phyloP scores from a whole-genome alignment of 2,888 invertebrate species.

The Exocentrus adspersus region DNA sequence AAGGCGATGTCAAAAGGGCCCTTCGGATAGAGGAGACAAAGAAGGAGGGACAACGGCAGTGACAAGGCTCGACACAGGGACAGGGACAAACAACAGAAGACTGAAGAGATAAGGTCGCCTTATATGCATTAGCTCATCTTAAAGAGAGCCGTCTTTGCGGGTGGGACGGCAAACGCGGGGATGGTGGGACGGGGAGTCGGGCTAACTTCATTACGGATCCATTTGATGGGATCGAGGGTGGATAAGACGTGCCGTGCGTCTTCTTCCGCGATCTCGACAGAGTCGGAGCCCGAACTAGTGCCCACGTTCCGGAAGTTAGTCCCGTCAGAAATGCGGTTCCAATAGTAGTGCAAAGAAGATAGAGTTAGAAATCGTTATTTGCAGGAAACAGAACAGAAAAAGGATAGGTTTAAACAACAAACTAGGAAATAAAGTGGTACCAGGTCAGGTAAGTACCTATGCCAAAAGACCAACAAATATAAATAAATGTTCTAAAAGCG shows the following conservation, averaged over 20 bases:
- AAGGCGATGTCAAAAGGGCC: too few relatives aligned
- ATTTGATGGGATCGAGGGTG: constrained; percentile 77
- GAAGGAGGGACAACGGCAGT: constrained; percentile 21
- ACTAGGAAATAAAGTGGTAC: too few relatives aligned
- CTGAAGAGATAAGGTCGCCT: constrained; percentile 59
- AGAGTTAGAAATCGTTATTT: too few relatives aligned
- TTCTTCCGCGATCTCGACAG: constrained; percentile 20
- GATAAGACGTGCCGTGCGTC: constrained; percentile 55
- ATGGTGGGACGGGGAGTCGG: constrained; percentile 38
- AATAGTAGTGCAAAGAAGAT: too few relatives aligned
- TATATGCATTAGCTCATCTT: constrained; percentile 61
- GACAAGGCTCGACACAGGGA: constrained; percentile 19
- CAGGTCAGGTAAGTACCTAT: too few relatives aligned
- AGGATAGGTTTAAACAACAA: too few relatives aligned
- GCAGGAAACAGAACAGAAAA: too few relatives aligned
- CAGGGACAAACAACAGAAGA: constrained; percentile 57
- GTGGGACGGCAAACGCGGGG: too few relatives aligned
- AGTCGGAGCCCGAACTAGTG: constrained; percentile 3
- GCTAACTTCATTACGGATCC: constrained; percentile 82
- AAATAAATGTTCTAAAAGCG: too few relatives aligned
- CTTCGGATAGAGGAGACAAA: too few relatives aligned
- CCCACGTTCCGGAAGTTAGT: constrained; percentile 12
- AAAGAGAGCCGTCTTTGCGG: constrained; percentile 58
- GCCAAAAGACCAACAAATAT: too few relatives aligned
- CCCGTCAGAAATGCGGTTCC: too few relatives aligned